A percentile compares a stretch with the other conserved stretches of the same genome.
Conservation (phyloP, 2,797 vertebrate species). For the Labeo calbasu region DNA sequence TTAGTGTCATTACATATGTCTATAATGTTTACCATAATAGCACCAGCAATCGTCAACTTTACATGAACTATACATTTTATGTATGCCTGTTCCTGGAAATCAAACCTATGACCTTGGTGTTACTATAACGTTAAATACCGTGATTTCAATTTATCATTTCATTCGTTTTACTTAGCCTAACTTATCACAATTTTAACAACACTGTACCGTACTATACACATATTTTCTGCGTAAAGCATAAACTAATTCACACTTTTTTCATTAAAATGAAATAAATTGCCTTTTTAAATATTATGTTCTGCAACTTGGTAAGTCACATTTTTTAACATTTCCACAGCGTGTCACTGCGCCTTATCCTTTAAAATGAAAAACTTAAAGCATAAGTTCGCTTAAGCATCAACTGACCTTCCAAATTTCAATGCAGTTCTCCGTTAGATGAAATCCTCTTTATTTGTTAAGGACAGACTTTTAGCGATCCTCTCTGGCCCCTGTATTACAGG, state of each 20-base stretch:
- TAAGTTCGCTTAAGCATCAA: conserved; percentile 6
- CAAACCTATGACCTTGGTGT: neutral
- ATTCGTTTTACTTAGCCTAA: neutral
- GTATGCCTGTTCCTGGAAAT: neutral
- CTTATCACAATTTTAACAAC: neutral
- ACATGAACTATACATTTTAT: neutral
- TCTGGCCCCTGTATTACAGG: neutral
- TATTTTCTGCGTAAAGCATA: neutral
- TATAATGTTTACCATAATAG: neutral
- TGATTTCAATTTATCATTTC: neutral
- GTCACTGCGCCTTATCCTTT: neutral
- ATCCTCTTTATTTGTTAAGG: neutral
- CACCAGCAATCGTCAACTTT: neutral
- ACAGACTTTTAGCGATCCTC: neutral
- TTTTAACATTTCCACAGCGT: neutral
- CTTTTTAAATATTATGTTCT: neutral
- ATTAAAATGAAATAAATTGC: neutral
- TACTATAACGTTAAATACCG: neutral
- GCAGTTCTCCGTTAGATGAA: neutral
- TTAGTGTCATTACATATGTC: neutral
- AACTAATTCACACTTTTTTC: neutral
- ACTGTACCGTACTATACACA: neutral
- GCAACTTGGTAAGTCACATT: neutral
- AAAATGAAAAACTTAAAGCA: neutral
- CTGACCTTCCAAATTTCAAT: conserved; percentile 28